phyloP scores from a whole-genome alignment of 2,888 invertebrate genomes.

The Matsumyia berberina region DNA sequence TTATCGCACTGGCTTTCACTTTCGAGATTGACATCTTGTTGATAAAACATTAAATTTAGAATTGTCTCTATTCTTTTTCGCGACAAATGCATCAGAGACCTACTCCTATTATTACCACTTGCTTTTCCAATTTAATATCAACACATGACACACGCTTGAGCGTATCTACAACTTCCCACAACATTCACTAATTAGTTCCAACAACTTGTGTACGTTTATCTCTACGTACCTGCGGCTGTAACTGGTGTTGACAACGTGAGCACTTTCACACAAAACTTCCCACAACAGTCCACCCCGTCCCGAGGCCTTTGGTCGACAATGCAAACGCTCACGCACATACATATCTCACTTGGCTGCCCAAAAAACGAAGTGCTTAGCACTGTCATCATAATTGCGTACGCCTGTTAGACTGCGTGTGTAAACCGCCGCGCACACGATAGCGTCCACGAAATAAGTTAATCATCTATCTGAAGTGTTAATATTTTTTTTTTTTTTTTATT shows the following conservation, averaged over 20 bases:
- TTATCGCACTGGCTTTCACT: too few relatives aligned
- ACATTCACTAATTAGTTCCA: constrained; percentile 63
- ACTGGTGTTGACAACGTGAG: constrained; percentile 2
- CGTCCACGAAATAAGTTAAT: constrained; percentile 54
- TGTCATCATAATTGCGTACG: constrained; percentile 62
- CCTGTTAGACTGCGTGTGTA: constrained; percentile 50
- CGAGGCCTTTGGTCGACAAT: neutral
- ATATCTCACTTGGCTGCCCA: neutral
- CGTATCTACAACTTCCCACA: constrained; percentile 43
- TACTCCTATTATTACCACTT: constrained; percentile 6
- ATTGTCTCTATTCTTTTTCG: neutral
- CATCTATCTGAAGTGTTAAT: constrained; percentile 64
- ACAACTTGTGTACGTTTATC: constrained; percentile 36
- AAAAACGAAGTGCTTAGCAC: constrained; percentile 23
- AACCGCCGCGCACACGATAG: constrained; percentile 32
- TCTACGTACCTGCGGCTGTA: constrained; percentile 12
- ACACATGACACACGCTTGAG: neutral
- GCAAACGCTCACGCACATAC: neutral
- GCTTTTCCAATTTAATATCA: constrained; percentile 22
- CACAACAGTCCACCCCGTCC: neutral
- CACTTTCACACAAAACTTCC: neutral
- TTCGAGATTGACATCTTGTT: too few relatives aligned
- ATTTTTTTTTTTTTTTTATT: constrained; percentile 50
- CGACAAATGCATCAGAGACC: neutral
- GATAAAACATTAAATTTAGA: too few relatives aligned